Evolutionary conservation across 2,888 invertebrate species (phyloP).

Genomic region (Pollenia labialis): DNA sequence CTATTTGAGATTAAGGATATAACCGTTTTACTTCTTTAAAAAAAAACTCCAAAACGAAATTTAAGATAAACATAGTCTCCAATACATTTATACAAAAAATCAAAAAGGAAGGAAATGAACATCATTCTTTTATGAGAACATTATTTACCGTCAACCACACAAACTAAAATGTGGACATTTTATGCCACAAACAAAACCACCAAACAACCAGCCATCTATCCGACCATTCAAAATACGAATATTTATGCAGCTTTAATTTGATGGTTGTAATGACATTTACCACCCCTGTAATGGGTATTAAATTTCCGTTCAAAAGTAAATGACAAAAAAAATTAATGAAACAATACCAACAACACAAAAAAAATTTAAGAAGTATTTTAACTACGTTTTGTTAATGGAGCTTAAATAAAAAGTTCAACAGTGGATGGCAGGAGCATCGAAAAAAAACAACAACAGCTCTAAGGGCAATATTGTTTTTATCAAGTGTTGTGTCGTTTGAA

Average conservation of each 20-base stretch:
- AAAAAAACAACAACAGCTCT: neutral
- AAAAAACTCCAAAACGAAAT: too few relatives aligned
- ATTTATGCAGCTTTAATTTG: conserved; percentile 62
- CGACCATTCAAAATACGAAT: conserved; percentile 35
- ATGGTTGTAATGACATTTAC: conserved; percentile 58
- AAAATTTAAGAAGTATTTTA: conserved; percentile 42
- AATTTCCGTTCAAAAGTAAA: conserved; percentile 26
- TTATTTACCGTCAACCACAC: conserved; percentile 23
- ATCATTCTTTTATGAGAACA: conserved; percentile 29
- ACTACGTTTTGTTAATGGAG: conserved; percentile 58
- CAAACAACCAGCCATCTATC: conserved; percentile 26
- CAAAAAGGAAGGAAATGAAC: conserved; percentile 17
- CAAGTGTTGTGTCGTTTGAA: conserved; percentile 43
- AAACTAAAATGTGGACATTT: conserved; percentile 10
- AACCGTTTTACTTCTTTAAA: too few relatives aligned
- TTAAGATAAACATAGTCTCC: neutral
- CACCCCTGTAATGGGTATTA: conserved; percentile 51
- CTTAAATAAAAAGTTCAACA: conserved; percentile 52
- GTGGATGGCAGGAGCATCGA: neutral
- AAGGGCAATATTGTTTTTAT: conserved; percentile 25
- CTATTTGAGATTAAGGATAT: too few relatives aligned
- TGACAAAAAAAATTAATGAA: neutral
- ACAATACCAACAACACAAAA: conserved; percentile 21
- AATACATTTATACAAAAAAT: neutral
- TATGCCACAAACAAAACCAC: neutral